phyloP scores from a whole-genome alignment of 2,113 vertebrate species.

The Actenoides hombroni region DNA sequence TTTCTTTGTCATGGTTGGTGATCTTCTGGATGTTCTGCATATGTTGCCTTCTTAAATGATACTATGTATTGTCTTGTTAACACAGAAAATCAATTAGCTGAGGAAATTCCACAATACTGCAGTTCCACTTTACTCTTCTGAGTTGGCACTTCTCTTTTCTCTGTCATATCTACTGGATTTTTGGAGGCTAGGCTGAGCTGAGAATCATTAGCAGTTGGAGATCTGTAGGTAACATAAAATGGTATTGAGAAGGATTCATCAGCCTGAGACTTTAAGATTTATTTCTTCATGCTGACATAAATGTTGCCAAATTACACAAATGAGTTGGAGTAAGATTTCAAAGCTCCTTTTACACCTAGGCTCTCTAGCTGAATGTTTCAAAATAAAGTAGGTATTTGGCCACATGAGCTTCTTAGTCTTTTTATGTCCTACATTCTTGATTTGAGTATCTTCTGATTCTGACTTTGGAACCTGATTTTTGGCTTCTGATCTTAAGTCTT shows the following conservation, averaged over 20 bases:
- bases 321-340: not conserved
- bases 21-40: not conserved
- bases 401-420: not conserved
- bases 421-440: not conserved
- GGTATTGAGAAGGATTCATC: not conserved
- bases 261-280: not conserved
- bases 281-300: not conserved
- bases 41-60: not conserved
- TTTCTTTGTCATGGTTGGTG: not conserved
- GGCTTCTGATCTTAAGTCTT: not conserved
- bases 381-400: not conserved
- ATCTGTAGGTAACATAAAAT: not conserved
- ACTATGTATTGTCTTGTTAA: not conserved
- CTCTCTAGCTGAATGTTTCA: not conserved
- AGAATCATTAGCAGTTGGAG: not conserved
- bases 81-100: not conserved
- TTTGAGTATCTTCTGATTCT: not conserved
- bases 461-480: not conserved
- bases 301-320: fast-evolving
- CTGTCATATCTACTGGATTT: not conserved
- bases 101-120: not conserved
- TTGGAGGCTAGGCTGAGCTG: not conserved
- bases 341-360: not conserved
- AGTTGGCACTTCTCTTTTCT: not conserved
- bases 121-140: not conserved